Evolutionary conservation across 2,888 invertebrate genomes (phyloP).

Genomic region (Phyllotreta striolata): DNA sequence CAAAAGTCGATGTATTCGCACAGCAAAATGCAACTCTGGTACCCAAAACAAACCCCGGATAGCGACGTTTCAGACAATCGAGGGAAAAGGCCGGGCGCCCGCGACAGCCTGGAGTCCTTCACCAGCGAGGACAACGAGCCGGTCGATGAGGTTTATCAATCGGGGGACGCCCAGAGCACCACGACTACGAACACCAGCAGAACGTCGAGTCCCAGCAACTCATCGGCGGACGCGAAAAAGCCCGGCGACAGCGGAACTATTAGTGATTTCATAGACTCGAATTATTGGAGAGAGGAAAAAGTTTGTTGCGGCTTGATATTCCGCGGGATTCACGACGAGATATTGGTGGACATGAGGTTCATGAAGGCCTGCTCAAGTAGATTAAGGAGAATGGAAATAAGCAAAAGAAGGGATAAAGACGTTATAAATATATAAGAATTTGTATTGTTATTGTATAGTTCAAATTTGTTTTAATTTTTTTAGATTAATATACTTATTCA

Average conservation of each 20-base stretch:
- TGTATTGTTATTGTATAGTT: no score
- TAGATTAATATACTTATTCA: neutral
- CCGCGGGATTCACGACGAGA: constrained; percentile 28
- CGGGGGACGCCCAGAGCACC: constrained; percentile 12
- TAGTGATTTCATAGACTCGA: constrained; percentile 34
- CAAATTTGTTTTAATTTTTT: no score
- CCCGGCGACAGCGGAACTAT: neutral
- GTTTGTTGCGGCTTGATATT: constrained; percentile 34
- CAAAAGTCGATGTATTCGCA: constrained; percentile 28
- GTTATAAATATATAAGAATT: no score
- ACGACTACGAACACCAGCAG: constrained; percentile 6
- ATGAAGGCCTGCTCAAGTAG: constrained; percentile 27
- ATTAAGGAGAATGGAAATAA: constrained; percentile 14
- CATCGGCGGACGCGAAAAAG: neutral
- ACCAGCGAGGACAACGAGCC: constrained; percentile 23
- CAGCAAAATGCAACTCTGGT: constrained; percentile 38
- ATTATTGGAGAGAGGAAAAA: constrained; percentile 34
- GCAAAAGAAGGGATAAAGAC: neutral
- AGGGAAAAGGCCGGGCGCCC: constrained; percentile 5
- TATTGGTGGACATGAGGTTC: constrained; percentile 30
- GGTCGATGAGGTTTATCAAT: constrained; percentile 19
- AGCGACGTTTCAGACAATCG: neutral
- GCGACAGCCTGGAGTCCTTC: constrained; percentile 20
- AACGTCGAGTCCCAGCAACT: constrained; percentile 12
- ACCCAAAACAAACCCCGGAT: constrained; percentile 24